Conservation (phyloP, 2,113 vertebrate species). For the Columba janthina region DNA sequence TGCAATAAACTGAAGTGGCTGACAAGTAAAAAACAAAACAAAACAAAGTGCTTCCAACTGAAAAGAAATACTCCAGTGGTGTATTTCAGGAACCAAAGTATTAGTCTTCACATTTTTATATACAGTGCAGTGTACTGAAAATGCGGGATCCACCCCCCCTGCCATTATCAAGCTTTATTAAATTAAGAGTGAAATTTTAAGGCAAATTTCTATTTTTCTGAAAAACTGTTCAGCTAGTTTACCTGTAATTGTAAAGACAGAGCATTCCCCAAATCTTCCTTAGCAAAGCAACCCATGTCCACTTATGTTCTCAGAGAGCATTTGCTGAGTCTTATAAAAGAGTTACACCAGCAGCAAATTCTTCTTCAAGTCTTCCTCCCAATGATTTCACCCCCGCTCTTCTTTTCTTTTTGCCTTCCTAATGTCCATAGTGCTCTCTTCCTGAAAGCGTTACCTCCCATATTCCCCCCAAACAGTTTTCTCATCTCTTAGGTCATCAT, state of each 20-base stretch:
- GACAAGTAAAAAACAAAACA: background rate
- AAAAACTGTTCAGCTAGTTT: background rate
- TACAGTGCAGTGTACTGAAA: background rate
- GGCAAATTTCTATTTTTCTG: background rate
- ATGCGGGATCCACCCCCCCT: accelerated
- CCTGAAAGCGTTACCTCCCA: background rate
- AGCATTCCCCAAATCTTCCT: background rate
- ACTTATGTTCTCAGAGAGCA: background rate
- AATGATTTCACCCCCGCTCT: accelerated
- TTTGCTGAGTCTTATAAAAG: background rate
- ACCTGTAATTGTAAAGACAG: background rate
- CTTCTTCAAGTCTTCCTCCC: background rate
- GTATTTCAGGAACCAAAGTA: background rate
- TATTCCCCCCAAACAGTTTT: background rate
- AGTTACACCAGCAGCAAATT: background rate
- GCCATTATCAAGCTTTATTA: background rate
- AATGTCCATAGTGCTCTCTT: background rate
- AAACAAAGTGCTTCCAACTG: background rate
- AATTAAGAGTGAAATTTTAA: background rate
- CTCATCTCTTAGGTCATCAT: background rate
- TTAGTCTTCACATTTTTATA: background rate
- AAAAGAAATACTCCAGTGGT: background rate
- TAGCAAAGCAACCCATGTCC: background rate
- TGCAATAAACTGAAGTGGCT: background rate
- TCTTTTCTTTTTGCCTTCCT: background rate